These are phyloP conservation scores for Amphimedon queenslandica DNA, from an alignment of 37 sponge, comb jelly and placozoan species.

Conservation along the genomic window DNA sequence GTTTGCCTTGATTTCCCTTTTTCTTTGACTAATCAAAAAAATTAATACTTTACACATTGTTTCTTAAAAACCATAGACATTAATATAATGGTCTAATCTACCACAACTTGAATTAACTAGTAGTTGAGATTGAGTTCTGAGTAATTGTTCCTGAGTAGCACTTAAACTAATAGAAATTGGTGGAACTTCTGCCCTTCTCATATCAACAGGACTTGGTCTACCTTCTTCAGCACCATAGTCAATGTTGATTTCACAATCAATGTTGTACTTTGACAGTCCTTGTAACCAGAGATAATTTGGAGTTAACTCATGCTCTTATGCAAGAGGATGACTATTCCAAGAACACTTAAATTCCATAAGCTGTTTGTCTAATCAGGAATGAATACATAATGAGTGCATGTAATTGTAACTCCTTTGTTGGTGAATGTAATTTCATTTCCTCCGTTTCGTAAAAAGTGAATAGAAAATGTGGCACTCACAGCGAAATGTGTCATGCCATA, in stretches of 20 bases:
- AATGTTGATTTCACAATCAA: too few species aligned
- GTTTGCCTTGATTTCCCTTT: too few species aligned
- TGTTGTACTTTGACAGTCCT: slow-evolving; percentile 1
- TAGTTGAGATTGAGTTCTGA: not conserved
- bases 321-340: not conserved
- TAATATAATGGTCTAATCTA: too few species aligned
- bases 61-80: too few species aligned
- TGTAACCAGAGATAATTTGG: not conserved
- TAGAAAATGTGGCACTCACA: too few species aligned
- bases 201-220: slow-evolving; percentile 3
- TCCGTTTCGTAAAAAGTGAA: too few species aligned
- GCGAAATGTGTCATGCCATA: too few species aligned
- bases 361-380: not conserved
- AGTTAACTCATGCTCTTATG: not conserved
- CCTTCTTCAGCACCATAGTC: slow-evolving; percentile 2
- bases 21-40: too few species aligned
- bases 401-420: too few species aligned
- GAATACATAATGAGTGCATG: slow-evolving; percentile 6
- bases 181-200: not conserved
- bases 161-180: not conserved
- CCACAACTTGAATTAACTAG: too few species aligned
- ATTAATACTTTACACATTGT: too few species aligned
- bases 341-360: not conserved
- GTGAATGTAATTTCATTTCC: too few species aligned
- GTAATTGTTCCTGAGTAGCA: not conserved